Conservation (phyloP, 2,113 vertebrate genomes). For the Ardeotis arabs region DNA sequence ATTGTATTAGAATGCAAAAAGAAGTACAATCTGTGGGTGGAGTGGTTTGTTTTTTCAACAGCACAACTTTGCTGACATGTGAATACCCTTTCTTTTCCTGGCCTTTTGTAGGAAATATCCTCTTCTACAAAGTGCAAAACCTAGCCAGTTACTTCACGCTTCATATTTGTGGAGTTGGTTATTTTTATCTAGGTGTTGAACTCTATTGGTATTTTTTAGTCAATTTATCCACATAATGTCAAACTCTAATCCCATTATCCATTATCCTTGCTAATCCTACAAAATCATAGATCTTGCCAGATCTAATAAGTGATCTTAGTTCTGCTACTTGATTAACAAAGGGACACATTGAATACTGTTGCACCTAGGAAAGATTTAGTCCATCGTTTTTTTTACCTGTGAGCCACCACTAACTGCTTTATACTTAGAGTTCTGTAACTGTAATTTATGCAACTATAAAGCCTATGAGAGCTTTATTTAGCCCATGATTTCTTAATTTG, state of each 20-base stretch:
- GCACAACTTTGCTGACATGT: neutral
- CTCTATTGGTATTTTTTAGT: neutral
- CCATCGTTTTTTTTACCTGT: neutral
- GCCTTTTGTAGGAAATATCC: neutral
- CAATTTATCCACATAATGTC: neutral
- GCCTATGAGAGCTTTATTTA: neutral
- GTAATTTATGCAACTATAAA: neutral
- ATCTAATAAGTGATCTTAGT: neutral
- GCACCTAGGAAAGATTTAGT: neutral
- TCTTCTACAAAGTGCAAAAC: neutral
- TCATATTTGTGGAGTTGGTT: neutral
- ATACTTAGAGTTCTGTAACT: neutral
- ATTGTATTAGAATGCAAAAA: neutral
- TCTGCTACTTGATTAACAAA: neutral
- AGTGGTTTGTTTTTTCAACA: neutral
- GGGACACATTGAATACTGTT: neutral
- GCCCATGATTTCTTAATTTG: neutral
- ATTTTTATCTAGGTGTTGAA: neutral
- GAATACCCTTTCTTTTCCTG: neutral
- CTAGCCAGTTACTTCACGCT: neutral
- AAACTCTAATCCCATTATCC: neutral
- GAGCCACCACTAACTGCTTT: neutral
- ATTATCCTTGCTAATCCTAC: neutral
- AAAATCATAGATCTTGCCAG: neutral
- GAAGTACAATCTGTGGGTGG: neutral